A percentile compares a stretch with the other conserved stretches of the same genome.
Conservation (phyloP, 2,888 invertebrate genomes). For the Dryocosmus kuriphilus region DNA sequence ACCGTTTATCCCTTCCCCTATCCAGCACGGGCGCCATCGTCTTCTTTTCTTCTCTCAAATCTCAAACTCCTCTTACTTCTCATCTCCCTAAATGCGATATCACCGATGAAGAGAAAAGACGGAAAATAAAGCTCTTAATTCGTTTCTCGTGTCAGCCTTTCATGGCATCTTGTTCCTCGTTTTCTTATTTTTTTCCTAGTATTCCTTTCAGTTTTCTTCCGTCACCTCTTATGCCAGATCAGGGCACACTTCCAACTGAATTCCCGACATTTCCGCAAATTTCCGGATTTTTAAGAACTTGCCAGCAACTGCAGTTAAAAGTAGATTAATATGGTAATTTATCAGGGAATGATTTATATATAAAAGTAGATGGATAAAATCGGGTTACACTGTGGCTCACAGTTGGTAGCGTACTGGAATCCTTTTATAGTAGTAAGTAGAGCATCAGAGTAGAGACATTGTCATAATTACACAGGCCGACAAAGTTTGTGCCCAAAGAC, state of each 20-base stretch:
- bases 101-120: conserved; percentile 45
- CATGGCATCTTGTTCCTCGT: background rate
- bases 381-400: too few species aligned
- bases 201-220: background rate
- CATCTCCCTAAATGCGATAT: conserved; percentile 47
- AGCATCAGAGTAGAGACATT: too few species aligned
- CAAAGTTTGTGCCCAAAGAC: too few species aligned
- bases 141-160: conserved; percentile 50
- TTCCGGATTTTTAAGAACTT: too few species aligned
- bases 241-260: background rate
- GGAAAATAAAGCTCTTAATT: conserved; percentile 51
- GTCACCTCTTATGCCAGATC: conserved; percentile 38
- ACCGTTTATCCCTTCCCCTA: conserved; percentile 51
- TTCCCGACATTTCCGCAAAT: background rate
- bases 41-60: conserved; percentile 33
- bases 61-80: conserved; percentile 10
- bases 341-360: too few species aligned
- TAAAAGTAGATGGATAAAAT: too few species aligned
- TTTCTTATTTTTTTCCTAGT: conserved; percentile 4
- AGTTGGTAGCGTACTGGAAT: too few species aligned
- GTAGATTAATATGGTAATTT: too few species aligned
- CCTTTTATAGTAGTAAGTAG: too few species aligned
- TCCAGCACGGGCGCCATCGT: conserved; percentile 23
- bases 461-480: too few species aligned
- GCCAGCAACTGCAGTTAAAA: too few species aligned